Evolutionary conservation across 2,113 vertebrate species (phyloP), one percentile per base, ranked within the genome.

Genomic region (Hoplias malabaricus): DNA sequence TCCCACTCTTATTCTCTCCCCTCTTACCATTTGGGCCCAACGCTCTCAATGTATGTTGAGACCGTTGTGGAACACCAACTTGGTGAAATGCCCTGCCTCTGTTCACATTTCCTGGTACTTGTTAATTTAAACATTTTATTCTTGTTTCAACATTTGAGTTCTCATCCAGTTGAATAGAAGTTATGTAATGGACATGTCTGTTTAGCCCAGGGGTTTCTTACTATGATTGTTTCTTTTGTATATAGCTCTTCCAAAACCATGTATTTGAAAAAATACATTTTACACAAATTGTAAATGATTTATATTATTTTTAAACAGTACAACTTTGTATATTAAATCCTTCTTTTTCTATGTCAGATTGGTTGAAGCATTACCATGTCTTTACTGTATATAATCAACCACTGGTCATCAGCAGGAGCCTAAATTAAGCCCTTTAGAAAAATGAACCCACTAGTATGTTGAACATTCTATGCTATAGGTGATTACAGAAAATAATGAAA

Each of bases 241-340:
- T 91, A 98, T 97, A 97, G 89, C 88, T 90, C 90, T 93, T 93
- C 91, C 90, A 89, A 89, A 87, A 95, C 88, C 86, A 83, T 96
- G 95, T 96, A 95, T 96, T 95, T 94, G 87, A 92, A 93, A n/a
- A 94, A 93, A 83, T 83, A 85, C 91, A 90, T 93, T 97, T 97
- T 96, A 93, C 95, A 96, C 93, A 91, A 89, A 92, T 93, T 94
- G 93, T 97, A 96, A 96, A 93, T 94, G 91, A 95, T 95, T 97
- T 93, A 86, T 93, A 98, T 95, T 90, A 96, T 96, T 98, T 96
- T 95, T 94, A 95, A 94, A 94, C 94, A 91, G 93, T 92, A 88
- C 92, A 93, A 93, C 91, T 97, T 98, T 98, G 95, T 96, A 94
- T 93, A 94, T 94, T 91, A 88, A 87, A 89, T 86, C 88, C 83